These are phyloP conservation scores for Cochlearius cochlearius DNA, from an alignment of 2,113 vertebrate species.

Conservation along the genomic window DNA sequence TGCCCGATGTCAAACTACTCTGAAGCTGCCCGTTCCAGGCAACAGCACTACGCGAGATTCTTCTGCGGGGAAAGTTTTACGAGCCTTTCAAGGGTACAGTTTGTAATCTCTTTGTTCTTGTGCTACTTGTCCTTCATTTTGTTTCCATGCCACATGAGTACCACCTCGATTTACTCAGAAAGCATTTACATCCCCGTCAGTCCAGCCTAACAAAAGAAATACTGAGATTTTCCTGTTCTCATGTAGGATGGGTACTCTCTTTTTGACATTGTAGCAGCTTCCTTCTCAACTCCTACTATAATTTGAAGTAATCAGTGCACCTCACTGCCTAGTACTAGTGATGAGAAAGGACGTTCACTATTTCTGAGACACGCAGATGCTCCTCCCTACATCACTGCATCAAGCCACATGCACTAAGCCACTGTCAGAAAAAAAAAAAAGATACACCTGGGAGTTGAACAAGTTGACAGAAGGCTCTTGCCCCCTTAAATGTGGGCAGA, in stretches of 20 bases:
- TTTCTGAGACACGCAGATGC: background rate
- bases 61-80: background rate
- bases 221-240: background rate
- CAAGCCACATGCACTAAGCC: background rate
- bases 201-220: background rate
- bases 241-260: background rate
- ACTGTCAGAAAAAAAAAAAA: constrained; percentile 3
- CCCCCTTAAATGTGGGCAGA: background rate
- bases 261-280: background rate
- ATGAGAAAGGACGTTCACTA: background rate
- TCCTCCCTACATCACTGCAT: background rate
- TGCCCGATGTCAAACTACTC: background rate
- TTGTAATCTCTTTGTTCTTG: background rate
- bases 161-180: background rate
- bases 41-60: background rate
- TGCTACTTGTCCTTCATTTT: background rate
- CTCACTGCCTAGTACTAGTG: background rate
- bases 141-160: background rate
- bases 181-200: background rate
- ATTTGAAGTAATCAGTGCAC: background rate
- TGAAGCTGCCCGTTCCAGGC: background rate
- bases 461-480: background rate
- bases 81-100: background rate
- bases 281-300: background rate
- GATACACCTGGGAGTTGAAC: constrained; percentile 10